Evolutionary conservation across 2,888 invertebrate species (phyloP).

Genomic region (Reticulitermes lucifugus): DNA sequence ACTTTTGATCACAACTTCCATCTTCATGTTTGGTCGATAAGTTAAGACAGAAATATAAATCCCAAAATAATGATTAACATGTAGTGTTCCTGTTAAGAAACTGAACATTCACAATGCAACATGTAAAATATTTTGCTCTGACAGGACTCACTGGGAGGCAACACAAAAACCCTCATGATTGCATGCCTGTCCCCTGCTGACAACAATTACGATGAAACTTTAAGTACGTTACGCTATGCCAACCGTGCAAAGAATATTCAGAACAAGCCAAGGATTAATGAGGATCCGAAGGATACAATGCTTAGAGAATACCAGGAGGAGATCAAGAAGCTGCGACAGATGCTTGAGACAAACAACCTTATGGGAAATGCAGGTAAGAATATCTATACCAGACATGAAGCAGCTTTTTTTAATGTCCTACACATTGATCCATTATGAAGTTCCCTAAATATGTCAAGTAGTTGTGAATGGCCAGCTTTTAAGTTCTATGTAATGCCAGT

Average conservation of each 20-base stretch:
- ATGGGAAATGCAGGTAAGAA: neutral
- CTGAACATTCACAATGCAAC: neutral
- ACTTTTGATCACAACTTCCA: too few species aligned
- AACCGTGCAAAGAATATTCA: conserved; percentile 88
- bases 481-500: too few species aligned
- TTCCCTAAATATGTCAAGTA: too few species aligned
- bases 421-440: too few species aligned
- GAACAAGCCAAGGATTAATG: conserved; percentile 86
- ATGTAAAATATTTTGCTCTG: neutral
- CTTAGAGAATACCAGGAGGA: conserved; percentile 87
- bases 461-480: too few species aligned
- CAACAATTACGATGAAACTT: conserved; percentile 85
- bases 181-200: conserved; percentile 87
- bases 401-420: too few species aligned
- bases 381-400: too few species aligned
- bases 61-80: neutral
- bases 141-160: conserved; percentile 85
- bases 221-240: conserved; percentile 86
- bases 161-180: conserved; percentile 90
- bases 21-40: too few species aligned
- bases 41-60: too few species aligned
- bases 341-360: conserved; percentile 63
- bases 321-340: conserved; percentile 75
- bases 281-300: conserved; percentile 91
- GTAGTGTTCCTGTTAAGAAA: neutral